phyloP scores from a whole-genome alignment of 2,797 vertebrate species.

The Mustela erminea region DNA sequence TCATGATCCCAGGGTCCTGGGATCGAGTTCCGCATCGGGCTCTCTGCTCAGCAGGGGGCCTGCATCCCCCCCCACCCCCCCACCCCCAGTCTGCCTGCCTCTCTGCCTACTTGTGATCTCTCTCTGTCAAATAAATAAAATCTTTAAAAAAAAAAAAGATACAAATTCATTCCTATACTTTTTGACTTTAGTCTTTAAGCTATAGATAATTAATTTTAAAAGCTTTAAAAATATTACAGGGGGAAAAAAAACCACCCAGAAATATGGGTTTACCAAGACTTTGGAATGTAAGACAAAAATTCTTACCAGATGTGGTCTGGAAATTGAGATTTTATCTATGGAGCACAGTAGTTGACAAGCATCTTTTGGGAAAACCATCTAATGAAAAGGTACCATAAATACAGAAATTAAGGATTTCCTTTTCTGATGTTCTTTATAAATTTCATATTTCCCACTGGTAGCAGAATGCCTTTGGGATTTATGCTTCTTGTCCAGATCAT shows the following conservation, averaged over 20 bases:
- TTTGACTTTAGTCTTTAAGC: conserved; percentile 6
- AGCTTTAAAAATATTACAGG: not conserved
- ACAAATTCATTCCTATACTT: not conserved
- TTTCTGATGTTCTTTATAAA: not conserved
- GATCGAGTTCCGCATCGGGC: too few relatives aligned
- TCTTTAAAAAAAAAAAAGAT: not conserved
- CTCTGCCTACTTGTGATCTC: too few relatives aligned
- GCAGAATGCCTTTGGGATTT: not conserved
- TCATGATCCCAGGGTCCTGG: too few relatives aligned
- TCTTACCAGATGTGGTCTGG: not conserved
- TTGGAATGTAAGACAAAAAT: conserved; percentile 30
- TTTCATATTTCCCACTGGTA: not conserved
- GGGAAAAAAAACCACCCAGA: not conserved
- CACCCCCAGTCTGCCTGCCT: too few relatives aligned
- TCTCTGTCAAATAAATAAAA: too few relatives aligned
- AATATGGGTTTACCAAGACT: not conserved
- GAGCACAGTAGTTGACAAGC: not conserved
- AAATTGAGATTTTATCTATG: not conserved
- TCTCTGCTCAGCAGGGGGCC: too few relatives aligned
- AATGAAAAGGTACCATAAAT: not conserved
- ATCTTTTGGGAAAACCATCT: not conserved
- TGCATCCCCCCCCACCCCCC: too few relatives aligned
- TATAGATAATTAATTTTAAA: conserved; percentile 33
- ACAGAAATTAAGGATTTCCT: not conserved
- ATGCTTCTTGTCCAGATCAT: not conserved